Conservation (phyloP, 1,140 invertebrate species). For the Calosoma granatense region DNA sequence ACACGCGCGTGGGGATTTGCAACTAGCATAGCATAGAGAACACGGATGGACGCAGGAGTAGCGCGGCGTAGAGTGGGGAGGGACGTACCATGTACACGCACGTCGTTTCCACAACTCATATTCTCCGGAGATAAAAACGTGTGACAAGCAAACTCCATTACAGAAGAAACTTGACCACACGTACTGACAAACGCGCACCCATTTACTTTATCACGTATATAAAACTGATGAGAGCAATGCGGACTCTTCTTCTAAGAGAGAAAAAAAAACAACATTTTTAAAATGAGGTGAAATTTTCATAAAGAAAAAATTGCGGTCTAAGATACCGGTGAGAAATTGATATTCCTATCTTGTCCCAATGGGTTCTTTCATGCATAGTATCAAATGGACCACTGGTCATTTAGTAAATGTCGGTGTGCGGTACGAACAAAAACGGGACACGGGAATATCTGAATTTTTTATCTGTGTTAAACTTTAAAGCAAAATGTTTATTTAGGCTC, state of each 20-base stretch:
- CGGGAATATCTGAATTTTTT: too few species aligned
- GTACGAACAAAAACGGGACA: not conserved
- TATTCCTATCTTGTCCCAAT: not conserved
- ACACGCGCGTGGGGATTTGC: not conserved
- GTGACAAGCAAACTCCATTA: slow-evolving; percentile 8
- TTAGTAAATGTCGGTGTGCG: not conserved
- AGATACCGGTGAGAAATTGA: not conserved
- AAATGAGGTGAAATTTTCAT: slow-evolving; percentile 1
- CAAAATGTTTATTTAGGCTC: too few species aligned
- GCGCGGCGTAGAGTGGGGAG: not conserved
- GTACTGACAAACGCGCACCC: slow-evolving; percentile 1
- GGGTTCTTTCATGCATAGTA: not conserved
- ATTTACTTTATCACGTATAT: slow-evolving; percentile 8
- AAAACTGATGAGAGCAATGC: not conserved
- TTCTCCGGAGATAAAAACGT: slow-evolving; percentile 8
- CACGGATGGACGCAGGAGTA: not conserved
- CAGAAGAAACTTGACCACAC: slow-evolving; percentile 8
- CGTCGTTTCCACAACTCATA: slow-evolving; percentile 8
- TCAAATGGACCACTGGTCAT: not conserved
- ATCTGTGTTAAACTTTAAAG: too few species aligned
- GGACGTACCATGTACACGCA: not conserved
- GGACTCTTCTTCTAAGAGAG: not conserved
- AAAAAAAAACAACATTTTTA: not conserved
- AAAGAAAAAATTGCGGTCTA: not conserved
- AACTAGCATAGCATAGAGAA: too few species aligned